These are phyloP conservation scores for Sitophilus oryzae DNA, from an alignment of 1,140 invertebrate genomes.

Conservation along the genomic window DNA sequence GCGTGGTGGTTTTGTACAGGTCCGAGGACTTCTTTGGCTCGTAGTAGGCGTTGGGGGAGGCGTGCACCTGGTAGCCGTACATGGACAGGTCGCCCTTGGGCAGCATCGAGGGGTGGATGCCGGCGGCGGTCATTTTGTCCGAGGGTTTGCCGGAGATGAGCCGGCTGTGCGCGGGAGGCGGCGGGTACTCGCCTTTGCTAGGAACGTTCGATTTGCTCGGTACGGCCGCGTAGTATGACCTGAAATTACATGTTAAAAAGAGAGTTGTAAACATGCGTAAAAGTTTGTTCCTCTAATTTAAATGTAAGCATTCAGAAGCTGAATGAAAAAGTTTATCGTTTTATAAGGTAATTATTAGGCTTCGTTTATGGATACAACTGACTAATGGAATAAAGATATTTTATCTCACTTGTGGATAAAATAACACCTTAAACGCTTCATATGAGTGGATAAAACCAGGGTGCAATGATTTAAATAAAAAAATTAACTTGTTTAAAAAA, in stretches of 20 bases:
- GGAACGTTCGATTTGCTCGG: conserved; percentile 48
- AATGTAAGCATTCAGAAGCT: too few species aligned
- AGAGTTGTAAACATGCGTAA: conserved; percentile 48
- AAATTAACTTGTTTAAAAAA: too few species aligned
- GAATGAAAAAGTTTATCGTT: too few species aligned
- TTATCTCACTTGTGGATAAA: too few species aligned
- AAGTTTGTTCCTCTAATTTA: too few species aligned
- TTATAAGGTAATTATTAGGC: too few species aligned
- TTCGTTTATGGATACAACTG: too few species aligned
- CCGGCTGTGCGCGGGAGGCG: conserved; percentile 54
- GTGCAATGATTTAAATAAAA: too few species aligned
- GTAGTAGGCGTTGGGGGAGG: conserved; percentile 49
- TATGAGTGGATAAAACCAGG: too few species aligned
- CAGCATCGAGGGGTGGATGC: conserved; percentile 49
- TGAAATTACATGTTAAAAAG: conserved; percentile 25
- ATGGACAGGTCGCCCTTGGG: conserved; percentile 56
- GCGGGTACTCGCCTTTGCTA: conserved; percentile 50
- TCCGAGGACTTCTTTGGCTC: conserved; percentile 31
- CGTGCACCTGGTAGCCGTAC: conserved; percentile 59
- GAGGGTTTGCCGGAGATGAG: conserved; percentile 43
- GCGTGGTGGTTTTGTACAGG: conserved; percentile 44
- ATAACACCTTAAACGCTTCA: too few species aligned
- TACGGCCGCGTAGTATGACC: conserved; percentile 20
- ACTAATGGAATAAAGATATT: too few species aligned
- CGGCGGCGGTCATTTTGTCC: conserved; percentile 50